These are phyloP conservation scores for Sapajus apella DNA, from an alignment of 2,113 vertebrate genomes.

Conservation along the genomic window DNA sequence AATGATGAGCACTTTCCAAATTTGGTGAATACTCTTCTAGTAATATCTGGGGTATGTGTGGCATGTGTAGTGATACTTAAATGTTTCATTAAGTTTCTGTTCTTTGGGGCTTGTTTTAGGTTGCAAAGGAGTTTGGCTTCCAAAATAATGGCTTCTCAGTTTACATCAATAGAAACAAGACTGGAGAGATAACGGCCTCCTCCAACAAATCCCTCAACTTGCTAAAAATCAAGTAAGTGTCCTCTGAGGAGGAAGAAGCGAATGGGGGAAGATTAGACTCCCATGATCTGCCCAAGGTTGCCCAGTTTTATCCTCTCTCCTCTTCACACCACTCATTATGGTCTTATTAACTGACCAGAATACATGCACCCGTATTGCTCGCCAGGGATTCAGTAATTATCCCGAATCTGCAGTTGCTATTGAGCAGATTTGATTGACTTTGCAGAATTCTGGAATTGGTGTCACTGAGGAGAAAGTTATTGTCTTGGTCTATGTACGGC, in stretches of 20 bases:
- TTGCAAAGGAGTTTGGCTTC: constrained; percentile 98
- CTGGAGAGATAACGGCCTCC: constrained; percentile 92
- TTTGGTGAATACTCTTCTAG: neutral
- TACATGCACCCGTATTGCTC: rapidly evolving
- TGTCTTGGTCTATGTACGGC: neutral
- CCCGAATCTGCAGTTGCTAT: neutral
- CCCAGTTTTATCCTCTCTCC: neutral
- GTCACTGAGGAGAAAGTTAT: neutral
- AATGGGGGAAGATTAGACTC: rapidly evolving
- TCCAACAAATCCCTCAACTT: constrained; percentile 95
- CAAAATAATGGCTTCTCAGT: constrained; percentile 96
- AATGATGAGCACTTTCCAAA: neutral
- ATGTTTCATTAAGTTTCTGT: neutral
- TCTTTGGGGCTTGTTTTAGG: constrained; percentile 83
- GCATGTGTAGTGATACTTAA: rapidly evolving
- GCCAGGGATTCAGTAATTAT: neutral
- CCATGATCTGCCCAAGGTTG: rapidly evolving
- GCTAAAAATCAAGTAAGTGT: constrained; percentile 97
- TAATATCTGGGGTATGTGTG: neutral
- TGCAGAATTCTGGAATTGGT: neutral
- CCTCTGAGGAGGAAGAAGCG: rapidly evolving
- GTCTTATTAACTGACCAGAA: rapidly evolving
- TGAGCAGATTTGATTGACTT: neutral
- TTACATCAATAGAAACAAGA: constrained; percentile 96
- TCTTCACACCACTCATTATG: rapidly evolving